Conservation (phyloP, 2,113 vertebrate genomes). For the Clinocottus analis region DNA sequence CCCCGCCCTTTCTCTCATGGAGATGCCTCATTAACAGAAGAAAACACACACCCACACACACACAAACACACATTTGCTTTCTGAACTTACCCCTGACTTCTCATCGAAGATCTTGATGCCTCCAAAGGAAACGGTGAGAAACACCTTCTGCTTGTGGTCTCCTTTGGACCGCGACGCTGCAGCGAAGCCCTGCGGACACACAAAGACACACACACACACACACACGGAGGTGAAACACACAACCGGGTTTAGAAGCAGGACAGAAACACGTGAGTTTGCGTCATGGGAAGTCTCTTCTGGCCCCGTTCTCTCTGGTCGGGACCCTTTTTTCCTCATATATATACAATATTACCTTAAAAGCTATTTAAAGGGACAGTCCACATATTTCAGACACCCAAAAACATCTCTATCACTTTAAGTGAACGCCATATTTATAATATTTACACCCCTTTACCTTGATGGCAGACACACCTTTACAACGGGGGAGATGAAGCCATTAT, state of each 20-base stretch:
- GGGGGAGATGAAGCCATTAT: too few relatives aligned
- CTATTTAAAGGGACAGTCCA: too few relatives aligned
- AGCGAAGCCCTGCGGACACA: conserved; percentile 88
- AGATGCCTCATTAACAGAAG: conserved; percentile 83
- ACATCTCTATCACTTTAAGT: too few relatives aligned
- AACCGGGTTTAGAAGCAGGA: conserved; percentile 24
- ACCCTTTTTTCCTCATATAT: neutral
- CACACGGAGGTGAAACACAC: neutral
- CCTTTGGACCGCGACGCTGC: conserved; percentile 96
- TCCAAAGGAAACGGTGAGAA: conserved; percentile 97
- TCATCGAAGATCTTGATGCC: conserved; percentile 99
- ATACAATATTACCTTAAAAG: too few relatives aligned
- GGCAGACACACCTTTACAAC: too few relatives aligned
- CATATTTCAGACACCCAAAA: too few relatives aligned
- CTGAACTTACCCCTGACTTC: conserved; percentile 97
- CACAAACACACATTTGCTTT: too few relatives aligned
- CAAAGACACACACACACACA: neutral
- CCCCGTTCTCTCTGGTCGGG: too few relatives aligned
- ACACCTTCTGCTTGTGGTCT: conserved; percentile 98
- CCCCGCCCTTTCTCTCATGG: too few relatives aligned
- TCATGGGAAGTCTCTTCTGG: too few relatives aligned
- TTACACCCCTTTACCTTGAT: too few relatives aligned
- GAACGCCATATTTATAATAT: too few relatives aligned
- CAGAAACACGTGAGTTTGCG: conserved; percentile 9
- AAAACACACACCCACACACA: conserved; percentile 41